Conservation (phyloP, 1,140 invertebrate genomes). For the Aricia agestis region DNA sequence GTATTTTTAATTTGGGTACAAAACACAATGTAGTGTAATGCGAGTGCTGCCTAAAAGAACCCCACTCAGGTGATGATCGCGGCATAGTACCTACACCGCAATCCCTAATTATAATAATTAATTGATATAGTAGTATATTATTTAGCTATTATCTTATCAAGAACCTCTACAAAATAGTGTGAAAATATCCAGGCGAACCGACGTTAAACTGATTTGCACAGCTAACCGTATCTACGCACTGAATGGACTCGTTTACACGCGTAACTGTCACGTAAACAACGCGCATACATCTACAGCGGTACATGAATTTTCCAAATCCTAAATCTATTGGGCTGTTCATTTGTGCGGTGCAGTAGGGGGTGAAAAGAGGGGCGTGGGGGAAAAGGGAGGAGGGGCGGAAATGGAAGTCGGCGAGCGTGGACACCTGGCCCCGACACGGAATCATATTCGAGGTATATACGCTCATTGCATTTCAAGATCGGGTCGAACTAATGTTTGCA, state of each 20-base stretch:
- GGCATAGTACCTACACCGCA: no score
- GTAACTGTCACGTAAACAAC: neutral
- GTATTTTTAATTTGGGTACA: no score
- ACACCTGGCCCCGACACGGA: constrained; percentile 26
- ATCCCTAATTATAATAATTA: no score
- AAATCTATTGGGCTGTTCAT: constrained; percentile 3
- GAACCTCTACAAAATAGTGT: no score
- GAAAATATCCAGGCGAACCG: no score
- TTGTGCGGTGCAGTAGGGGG: neutral
- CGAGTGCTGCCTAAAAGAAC: no score
- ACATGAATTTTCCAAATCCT: constrained; percentile 3
- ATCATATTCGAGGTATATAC: constrained; percentile 21
- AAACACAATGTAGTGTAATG: no score
- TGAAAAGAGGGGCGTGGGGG: constrained; percentile 5
- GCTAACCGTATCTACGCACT: no score
- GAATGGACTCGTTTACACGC: neutral
- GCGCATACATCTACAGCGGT: neutral
- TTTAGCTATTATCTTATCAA: no score
- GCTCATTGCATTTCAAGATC: constrained; percentile 1
- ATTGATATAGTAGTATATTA: no score
- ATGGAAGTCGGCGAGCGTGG: constrained; percentile 24
- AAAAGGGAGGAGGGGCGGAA: constrained; percentile 21
- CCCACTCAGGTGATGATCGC: no score
- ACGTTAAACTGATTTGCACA: no score
- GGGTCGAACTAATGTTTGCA: constrained; percentile 2